phyloP scores from a whole-genome alignment of 2,113 vertebrate species.

The Periophthalmus modestus region DNA sequence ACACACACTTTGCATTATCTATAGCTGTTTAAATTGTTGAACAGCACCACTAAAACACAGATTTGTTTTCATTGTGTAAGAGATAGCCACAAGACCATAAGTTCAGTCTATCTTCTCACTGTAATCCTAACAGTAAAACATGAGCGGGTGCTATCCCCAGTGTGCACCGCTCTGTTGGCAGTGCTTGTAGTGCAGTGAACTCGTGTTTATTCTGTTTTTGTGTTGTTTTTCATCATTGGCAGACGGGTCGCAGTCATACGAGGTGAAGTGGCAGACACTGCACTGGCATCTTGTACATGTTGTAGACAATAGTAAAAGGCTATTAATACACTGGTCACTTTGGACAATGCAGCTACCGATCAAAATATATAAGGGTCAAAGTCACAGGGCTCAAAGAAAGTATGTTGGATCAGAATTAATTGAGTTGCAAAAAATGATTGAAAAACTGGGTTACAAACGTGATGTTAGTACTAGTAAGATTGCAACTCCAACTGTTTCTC shows the following conservation, averaged over 20 bases:
- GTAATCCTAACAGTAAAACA: not conserved
- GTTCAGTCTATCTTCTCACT: not conserved
- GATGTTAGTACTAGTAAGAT: no score
- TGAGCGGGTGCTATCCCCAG: not conserved
- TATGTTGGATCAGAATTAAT: not conserved
- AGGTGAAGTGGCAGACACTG: conserved; percentile 1
- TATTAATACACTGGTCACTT: not conserved
- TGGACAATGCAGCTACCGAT: not conserved
- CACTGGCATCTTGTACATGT: conserved; percentile 5
- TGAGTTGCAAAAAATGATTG: not conserved
- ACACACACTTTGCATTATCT: no score
- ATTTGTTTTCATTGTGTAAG: not conserved
- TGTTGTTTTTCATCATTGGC: conserved; percentile 8
- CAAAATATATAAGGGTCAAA: not conserved
- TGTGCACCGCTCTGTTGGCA: not conserved
- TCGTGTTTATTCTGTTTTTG: conserved; percentile 9
- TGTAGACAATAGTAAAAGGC: not conserved
- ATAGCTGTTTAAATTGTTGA: no score
- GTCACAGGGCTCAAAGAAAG: not conserved
- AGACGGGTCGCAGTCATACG: conserved; percentile 3
- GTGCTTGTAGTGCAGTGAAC: not conserved
- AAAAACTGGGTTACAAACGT: no score
- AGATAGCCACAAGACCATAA: not conserved
- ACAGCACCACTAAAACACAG: no score
- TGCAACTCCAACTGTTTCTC: no score